Evolutionary conservation across 2,797 vertebrate species (phyloP), one percentile per base, ranked within the genome.

Genomic region (Pyrocephalus nanus): DNA sequence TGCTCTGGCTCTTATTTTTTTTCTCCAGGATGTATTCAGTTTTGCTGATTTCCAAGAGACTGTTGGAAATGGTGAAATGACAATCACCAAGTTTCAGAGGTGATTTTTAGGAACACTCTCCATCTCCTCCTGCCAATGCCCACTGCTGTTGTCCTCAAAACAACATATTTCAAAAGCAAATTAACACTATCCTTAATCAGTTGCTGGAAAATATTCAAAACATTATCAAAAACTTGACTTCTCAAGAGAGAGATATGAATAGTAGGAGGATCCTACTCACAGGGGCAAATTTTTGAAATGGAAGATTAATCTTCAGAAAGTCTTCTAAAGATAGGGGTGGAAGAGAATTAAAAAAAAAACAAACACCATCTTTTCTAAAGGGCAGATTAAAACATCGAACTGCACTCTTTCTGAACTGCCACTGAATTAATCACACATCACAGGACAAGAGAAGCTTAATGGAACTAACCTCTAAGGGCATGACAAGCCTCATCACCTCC

Each of bases 101-200:
- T 2, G 13, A 69, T n/a, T 61, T 89, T 9, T 4, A 7, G 15
- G 23, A 9, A 30, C 29, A 66, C 2, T 2, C 0, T 75, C 9
- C 13, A 9, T 3, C 21, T 60, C 1, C 0, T 32, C 9, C 26
- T 25, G 17, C 4, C 23, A 47, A 0, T 11, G 18, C 2, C 32
- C 57, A 42, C 4, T 55, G 16, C 7, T 9, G 3, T 21, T 9
- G 0, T 27, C 36, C 27, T 36, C 42, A 69, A 66, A 89, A 8
- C 6, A 45, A 47, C 7, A 51, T 1, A 64, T 60, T 86, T 55
- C 10, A 60, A 40, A 86, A 76, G 0, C 10, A 64, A 67, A 81
- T 21, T 23, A 47, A 62, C 3, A 36, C 4, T 74, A 51, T 57
- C 18, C 5, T 67, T 58, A 23, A 57, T 42, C 15, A n/a, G 1